phyloP scores from a whole-genome alignment of 2,888 invertebrate species.

The Palloptera scutellata region DNA sequence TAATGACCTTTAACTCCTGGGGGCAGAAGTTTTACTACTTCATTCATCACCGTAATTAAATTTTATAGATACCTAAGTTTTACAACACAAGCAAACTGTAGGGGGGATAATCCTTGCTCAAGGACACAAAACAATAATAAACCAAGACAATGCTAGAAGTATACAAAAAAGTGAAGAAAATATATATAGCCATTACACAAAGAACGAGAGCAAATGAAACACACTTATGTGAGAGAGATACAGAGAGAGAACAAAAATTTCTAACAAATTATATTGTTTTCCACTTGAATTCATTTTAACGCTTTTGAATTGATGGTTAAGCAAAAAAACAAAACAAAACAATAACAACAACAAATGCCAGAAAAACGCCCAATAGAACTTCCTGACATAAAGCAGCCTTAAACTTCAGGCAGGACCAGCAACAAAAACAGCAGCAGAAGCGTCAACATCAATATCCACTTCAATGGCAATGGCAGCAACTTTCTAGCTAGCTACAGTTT shows the following conservation, averaged over 20 bases:
- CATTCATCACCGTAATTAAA: no score
- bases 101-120: constrained; percentile 1
- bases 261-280: constrained; percentile 61
- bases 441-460: not conserved
- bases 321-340: no score
- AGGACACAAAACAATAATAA: constrained; percentile 6
- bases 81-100: no score
- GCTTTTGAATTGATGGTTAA: not conserved
- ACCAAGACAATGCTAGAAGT: not conserved
- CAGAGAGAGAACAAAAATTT: constrained; percentile 20
- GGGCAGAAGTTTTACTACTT: no score
- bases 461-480: not conserved
- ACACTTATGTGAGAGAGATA: not conserved
- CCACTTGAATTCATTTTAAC: constrained; percentile 57
- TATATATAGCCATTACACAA: not conserved
- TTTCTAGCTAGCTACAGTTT: not conserved
- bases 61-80: no score
- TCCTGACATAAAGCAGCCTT: no score
- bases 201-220: not conserved
- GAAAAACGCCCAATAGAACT: no score
- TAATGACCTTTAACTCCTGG: no score
- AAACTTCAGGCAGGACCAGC: no score
- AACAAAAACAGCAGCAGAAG: not conserved
- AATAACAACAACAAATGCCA: no score
- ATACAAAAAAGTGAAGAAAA: not conserved